These are phyloP conservation scores for Porites evermanni DNA, from an alignment of 92 coral and sea anemone species.

Conservation along the genomic window DNA sequence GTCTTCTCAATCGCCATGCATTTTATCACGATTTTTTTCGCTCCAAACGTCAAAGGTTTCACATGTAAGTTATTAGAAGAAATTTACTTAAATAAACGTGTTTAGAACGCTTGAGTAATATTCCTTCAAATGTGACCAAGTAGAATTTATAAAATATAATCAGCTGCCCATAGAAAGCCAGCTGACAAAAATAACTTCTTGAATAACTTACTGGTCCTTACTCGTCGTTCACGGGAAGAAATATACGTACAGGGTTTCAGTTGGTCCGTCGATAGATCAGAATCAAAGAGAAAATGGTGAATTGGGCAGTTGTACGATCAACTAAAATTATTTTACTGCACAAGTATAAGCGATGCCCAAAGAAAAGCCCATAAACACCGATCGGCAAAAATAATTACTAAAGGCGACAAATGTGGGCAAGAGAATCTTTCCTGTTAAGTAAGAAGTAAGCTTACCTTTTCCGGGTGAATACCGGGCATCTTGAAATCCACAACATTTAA, in stretches of 20 bases:
- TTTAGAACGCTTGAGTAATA: not conserved
- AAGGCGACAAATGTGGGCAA: not conserved
- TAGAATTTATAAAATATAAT: constrained; percentile 20
- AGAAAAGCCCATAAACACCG: not conserved
- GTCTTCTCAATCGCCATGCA: not conserved
- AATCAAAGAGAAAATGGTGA: not conserved
- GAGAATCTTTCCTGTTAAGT: not conserved
- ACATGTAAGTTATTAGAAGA: not conserved
- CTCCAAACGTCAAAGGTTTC: not conserved
- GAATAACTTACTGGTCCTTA: not conserved
- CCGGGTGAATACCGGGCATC: constrained; percentile 83
- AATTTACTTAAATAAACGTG: not conserved
- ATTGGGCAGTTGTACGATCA: not conserved
- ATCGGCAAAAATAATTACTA: not conserved
- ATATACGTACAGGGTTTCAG: not conserved
- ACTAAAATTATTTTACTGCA: not conserved
- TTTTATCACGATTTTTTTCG: not conserved
- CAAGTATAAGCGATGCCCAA: not conserved
- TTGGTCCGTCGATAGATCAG: not conserved
- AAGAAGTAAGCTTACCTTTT: constrained; percentile 57
- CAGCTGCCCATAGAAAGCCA: constrained; percentile 37
- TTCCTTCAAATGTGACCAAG: constrained; percentile 3
- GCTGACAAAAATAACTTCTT: constrained; percentile 2
- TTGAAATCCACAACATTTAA: constrained; percentile 25
- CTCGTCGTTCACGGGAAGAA: not conserved